Evolutionary conservation across 2,113 vertebrate species (phyloP).

Genomic region (Serilophus lunatus): DNA sequence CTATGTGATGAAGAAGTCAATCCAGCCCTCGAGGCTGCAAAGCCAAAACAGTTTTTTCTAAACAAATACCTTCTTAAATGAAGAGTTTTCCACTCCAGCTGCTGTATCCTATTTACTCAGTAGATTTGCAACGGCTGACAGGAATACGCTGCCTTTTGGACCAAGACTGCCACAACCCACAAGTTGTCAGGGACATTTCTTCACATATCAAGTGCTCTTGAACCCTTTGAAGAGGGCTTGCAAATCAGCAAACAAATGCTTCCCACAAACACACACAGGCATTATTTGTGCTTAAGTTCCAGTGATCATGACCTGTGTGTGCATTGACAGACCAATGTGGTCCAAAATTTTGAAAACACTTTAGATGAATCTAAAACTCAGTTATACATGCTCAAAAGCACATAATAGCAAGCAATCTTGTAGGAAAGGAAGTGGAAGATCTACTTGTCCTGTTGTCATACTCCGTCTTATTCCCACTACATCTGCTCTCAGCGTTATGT

Average conservation of each 20-base stretch:
- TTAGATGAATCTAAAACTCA: not conserved
- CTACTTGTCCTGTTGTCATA: not conserved
- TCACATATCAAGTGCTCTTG: not conserved
- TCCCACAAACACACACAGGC: not conserved
- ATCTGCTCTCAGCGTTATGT: not conserved
- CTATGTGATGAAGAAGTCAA: not conserved
- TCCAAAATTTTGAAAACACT: not conserved
- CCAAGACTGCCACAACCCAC: not conserved
- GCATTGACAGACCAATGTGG: not conserved
- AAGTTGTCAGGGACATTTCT: not conserved
- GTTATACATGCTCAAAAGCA: not conserved
- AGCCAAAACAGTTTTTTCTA: not conserved
- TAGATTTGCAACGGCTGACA: not conserved
- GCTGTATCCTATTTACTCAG: not conserved
- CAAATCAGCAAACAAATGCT: not conserved
- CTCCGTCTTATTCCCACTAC: not conserved
- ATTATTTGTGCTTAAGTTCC: not conserved
- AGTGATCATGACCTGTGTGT: not conserved
- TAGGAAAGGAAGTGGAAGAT: not conserved
- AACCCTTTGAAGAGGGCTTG: not conserved
- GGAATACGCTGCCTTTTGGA: not conserved
- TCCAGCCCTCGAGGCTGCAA: not conserved
- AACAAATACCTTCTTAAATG: not conserved
- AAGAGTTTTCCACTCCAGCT: not conserved
- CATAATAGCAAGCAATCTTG: not conserved